These are phyloP conservation scores for Lasioglossum zephyrum DNA, from an alignment of 2,888 invertebrate species.

Conservation along the genomic window DNA sequence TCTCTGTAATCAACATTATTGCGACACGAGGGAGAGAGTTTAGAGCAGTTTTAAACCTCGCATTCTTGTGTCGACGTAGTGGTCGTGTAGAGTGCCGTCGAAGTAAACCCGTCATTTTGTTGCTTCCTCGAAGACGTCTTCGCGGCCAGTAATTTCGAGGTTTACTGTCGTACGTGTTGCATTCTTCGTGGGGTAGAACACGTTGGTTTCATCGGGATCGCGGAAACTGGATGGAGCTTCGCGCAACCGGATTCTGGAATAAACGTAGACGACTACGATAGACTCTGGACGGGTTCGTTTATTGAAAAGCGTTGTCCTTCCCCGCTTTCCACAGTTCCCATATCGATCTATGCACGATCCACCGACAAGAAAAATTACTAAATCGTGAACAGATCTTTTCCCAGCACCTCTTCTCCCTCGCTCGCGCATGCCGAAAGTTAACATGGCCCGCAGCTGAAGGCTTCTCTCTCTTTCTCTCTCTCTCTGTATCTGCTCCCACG, in stretches of 20 bases:
- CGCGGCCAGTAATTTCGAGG: background rate
- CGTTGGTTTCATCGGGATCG: background rate
- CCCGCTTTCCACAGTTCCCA: constrained; percentile 37
- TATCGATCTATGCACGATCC: constrained; percentile 3
- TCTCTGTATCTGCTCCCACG: constrained; percentile 60
- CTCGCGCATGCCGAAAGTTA: background rate
- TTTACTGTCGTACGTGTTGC: constrained; percentile 32
- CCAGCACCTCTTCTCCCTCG: constrained; percentile 9
- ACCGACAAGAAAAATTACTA: constrained; percentile 49
- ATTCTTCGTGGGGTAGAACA: background rate
- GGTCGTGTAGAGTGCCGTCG: background rate
- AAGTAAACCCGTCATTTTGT: background rate
- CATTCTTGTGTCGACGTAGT: background rate
- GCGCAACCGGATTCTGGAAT: constrained; percentile 10
- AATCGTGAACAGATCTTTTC: constrained; percentile 13
- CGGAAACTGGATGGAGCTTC: background rate
- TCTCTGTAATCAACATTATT: background rate
- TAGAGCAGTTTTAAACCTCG: background rate
- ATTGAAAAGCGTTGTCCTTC: constrained; percentile 41
- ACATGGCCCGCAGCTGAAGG: background rate
- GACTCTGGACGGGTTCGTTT: constrained; percentile 10
- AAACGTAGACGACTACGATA: background rate
- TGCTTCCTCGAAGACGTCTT: background rate
- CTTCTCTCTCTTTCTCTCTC: background rate
- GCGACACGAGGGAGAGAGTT: background rate